These are phyloP conservation scores for Acropternis orthonyx DNA, from an alignment of 2,797 vertebrate species.

Conservation along the genomic window DNA sequence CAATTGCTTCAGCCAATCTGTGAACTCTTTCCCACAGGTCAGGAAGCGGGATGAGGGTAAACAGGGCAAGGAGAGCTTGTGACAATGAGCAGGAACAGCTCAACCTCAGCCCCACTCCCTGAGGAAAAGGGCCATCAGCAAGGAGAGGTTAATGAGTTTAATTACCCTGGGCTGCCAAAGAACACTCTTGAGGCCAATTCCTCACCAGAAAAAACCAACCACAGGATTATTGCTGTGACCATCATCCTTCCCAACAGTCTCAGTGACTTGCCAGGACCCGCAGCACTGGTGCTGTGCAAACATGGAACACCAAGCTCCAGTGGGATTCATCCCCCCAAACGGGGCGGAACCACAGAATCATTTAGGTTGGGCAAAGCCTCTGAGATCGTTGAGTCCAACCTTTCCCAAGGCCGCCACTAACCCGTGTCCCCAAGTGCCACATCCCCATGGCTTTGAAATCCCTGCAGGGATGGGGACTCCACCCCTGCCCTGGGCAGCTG, in stretches of 20 bases:
- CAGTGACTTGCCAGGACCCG: neutral
- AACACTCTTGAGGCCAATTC: neutral
- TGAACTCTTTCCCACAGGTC: neutral
- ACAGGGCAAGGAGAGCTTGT: neutral
- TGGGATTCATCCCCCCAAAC: neutral
- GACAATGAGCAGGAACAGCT: neutral
- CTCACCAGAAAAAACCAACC: neutral
- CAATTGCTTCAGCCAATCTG: neutral
- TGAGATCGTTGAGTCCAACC: rapidly evolving
- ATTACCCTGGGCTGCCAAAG: neutral
- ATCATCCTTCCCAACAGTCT: neutral
- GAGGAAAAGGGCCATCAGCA: neutral
- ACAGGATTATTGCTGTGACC: neutral
- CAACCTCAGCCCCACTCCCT: neutral
- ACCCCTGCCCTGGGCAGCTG: neutral
- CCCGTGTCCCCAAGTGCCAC: rapidly evolving
- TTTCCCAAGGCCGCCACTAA: neutral
- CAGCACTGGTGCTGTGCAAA: neutral
- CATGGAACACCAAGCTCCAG: neutral
- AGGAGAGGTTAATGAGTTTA: neutral
- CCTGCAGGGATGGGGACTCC: neutral
- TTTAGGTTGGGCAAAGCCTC: neutral
- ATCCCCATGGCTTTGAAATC: rapidly evolving
- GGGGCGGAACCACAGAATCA: neutral
- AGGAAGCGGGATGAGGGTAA: neutral